Percentiles rank a stretch among this genome's conserved stretches.
Conservation (phyloP, 2,888 invertebrate species). For the Microctonus aethiopoides region DNA sequence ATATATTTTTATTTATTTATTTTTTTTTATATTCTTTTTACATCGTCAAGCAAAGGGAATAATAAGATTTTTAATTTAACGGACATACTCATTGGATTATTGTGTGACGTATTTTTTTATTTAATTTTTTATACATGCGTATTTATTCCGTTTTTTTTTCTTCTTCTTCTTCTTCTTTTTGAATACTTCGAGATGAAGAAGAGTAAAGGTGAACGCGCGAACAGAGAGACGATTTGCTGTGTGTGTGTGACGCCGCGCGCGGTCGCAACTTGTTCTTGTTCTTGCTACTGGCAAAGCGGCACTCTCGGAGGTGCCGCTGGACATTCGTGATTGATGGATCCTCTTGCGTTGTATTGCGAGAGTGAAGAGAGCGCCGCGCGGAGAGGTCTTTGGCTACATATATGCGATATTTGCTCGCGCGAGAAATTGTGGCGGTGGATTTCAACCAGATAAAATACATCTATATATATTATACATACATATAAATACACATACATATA, state of each 20-base stretch:
- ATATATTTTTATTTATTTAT: neutral
- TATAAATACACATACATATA: conserved; percentile 14
- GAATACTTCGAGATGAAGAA: conserved; percentile 2
- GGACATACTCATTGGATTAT: conserved; percentile 45
- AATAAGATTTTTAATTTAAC: conserved; percentile 11
- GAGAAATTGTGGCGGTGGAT: neutral
- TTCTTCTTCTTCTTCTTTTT: neutral
- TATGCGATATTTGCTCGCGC: neutral
- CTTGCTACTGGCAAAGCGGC: conserved; percentile 61
- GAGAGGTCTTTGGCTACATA: conserved; percentile 48
- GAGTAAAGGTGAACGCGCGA: conserved; percentile 11
- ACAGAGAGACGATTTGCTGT: conserved; percentile 25
- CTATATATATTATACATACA: too few relatives aligned
- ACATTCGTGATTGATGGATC: conserved; percentile 64
- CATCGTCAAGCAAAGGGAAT: neutral
- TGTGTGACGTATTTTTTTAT: conserved; percentile 44
- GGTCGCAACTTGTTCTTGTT: conserved; percentile 48
- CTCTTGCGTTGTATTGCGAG: conserved; percentile 48
- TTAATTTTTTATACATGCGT: too few relatives aligned
- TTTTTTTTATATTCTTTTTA: neutral
- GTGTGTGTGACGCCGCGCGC: conserved; percentile 41
- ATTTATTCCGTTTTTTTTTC: neutral
- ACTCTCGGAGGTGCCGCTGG: conserved; percentile 43
- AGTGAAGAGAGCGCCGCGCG: conserved; percentile 31
- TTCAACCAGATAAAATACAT: conserved; percentile 27